Conservation (phyloP, 2,888 invertebrate species). For the Aspidapion aeneum region DNA sequence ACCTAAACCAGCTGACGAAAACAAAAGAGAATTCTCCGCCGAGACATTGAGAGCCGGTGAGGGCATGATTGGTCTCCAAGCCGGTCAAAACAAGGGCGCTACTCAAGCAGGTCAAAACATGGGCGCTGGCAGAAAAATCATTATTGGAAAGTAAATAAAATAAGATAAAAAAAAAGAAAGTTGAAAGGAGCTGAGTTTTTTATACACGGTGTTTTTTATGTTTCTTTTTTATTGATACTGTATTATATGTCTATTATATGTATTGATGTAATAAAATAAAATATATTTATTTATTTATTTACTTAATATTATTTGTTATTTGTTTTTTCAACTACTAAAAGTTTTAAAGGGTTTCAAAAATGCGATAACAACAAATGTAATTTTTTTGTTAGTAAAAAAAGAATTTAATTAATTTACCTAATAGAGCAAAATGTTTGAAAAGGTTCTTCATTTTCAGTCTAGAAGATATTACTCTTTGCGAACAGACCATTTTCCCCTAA, state of each 20-base stretch:
- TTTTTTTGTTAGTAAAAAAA: no score
- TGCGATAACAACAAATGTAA: no score
- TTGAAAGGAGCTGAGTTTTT: not conserved
- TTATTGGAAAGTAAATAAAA: constrained; percentile 80
- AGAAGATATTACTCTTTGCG: no score
- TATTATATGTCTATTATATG: not conserved
- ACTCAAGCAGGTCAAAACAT: constrained; percentile 88
- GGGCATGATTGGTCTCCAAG: constrained; percentile 89
- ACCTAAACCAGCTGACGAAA: constrained; percentile 91
- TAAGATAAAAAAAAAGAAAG: no score
- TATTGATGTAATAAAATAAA: not conserved
- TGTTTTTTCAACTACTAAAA: no score
- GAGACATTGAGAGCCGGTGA: constrained; percentile 88
- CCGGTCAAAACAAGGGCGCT: constrained; percentile 95
- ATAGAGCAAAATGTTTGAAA: no score
- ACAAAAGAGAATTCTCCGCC: constrained; percentile 91
- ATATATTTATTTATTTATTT: not conserved
- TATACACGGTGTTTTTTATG: not conserved
- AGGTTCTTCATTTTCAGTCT: no score
- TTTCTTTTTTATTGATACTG: not conserved
- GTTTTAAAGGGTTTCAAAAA: no score
- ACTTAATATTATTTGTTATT: no score
- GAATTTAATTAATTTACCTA: no score
- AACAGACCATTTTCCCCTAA: no score
- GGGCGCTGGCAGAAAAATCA: constrained; percentile 86